Evolutionary conservation across 2,797 vertebrate genomes (phyloP), one percentile per base, ranked within the genome.

Genomic region (Nannoperca obscura): DNA sequence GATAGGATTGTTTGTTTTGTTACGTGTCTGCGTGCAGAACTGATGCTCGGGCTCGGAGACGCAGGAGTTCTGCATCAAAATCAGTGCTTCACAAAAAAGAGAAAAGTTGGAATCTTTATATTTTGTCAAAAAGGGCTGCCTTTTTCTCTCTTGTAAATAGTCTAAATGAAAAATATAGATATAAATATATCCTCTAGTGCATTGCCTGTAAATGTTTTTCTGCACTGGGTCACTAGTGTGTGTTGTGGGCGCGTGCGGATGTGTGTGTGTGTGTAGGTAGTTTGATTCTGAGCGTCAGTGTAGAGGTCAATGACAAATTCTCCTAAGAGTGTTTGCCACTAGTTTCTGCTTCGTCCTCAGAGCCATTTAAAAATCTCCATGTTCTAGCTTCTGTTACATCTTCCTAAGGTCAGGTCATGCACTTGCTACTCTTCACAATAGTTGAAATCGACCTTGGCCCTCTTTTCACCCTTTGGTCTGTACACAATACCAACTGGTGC

Each of bases 41-140:
- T 65, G 81, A 90, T 65, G 80, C 88, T 90, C 71, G 53, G 88
- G 88, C 86, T 84, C 68, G 73, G 74, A 76, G 65, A 82, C 55
- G 58, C 80, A 69, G 69, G 59, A 73, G 87, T 86, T 95, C 90
- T 86, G 92, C 91, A 91, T 94, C 82, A 73, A 93, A 93, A 90
- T 92, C 92, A 92, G 93, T 90, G 96, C 95, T 97, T 96, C 95
- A 92, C 91, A 89, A 92, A 90, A 91, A 89, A 79, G 80, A 93
- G 89, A 90, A 83, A 89, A 83, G 85, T 93, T 94, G 82, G 84
- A 91, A 92, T 93, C 89, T 94, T 95, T 93, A 88, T 95, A 93
- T 91, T 95, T 94, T 95, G 93, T 94, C 89, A 88, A 91, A 96
- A 98, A 98, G 97, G 97, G 97, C 97, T 97, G 96, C 96, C 95